These are phyloP conservation scores for Xenopus tropicalis DNA, from an alignment of 2,113 vertebrate genomes.

Conservation along the genomic window UCB_Xtro_10.0 CM004452.2:32430001-32430500, in stretches of 20 bases:
- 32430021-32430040: no score
- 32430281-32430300: conserved; percentile 13
- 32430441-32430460: conserved; percentile 4
- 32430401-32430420: background rate
- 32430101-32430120: no score
- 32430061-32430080: no score
- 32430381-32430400: background rate
- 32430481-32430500: background rate
- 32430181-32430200: background rate
- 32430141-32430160: conserved; percentile 1
- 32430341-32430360: conserved; percentile 21
- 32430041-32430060: no score
- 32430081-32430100: no score
- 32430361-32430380: conserved; percentile 34
- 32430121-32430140: no score
- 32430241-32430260: background rate
- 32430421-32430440: conserved; percentile 7
- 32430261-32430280: conserved; percentile 14
- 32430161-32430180: background rate
- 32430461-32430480: conserved; percentile 22
- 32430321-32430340: conserved; percentile 26
- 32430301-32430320: background rate
- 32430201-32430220: background rate
- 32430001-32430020: no score
- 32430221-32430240: background rate